Evolutionary conservation across 2,113 vertebrate species (phyloP).

Genomic region (Pygoscelis adeliae): DNA sequence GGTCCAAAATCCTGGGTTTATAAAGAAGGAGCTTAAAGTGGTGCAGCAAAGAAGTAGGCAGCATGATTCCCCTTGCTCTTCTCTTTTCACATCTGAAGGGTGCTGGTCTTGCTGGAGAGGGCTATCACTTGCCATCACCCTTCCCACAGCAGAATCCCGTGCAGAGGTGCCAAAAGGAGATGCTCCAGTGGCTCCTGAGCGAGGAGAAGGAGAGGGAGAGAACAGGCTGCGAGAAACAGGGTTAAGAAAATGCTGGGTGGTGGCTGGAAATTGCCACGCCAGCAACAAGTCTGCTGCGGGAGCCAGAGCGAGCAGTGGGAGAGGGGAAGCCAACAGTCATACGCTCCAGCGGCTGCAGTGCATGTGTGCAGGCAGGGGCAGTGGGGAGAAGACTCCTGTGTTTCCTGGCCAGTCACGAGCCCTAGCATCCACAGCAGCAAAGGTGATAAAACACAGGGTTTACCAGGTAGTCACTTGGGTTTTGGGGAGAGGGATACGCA

Average conservation of each 20-base stretch:
- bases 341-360: not conserved
- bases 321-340: not conserved
- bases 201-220: not conserved
- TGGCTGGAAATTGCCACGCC: not conserved
- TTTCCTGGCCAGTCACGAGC: accelerated
- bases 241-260: not conserved
- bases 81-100: not conserved
- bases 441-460: not conserved
- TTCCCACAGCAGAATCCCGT: not conserved
- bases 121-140: not conserved
- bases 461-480: not conserved
- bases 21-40: not conserved
- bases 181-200: not conserved
- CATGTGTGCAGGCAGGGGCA: not conserved
- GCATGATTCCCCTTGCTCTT: not conserved
- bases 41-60: not conserved
- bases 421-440: not conserved
- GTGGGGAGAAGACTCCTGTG: not conserved
- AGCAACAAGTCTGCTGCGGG: not conserved
- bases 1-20: not conserved
- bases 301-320: not conserved
- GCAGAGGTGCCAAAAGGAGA: not conserved
- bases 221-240: not conserved
- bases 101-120: not conserved
- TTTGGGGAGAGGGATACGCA: not conserved